Evolutionary conservation across 2,888 invertebrate genomes (phyloP), one percentile per base, ranked within the genome.

Genomic region (Dicyrtoma fusca): DNA sequence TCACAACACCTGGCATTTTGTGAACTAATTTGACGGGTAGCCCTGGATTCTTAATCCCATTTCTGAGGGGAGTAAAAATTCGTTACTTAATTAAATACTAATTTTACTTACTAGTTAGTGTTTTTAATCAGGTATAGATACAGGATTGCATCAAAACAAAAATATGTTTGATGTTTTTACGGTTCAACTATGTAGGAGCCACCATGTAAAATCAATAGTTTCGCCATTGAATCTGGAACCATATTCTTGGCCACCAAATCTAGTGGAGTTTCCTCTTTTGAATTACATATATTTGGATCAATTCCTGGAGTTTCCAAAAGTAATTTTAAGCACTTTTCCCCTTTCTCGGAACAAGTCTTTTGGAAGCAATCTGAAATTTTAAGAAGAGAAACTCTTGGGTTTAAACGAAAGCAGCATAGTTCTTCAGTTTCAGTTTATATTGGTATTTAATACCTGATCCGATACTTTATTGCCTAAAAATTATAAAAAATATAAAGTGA

Each of bases 361-460:
- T 57, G 25, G 44, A 57, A 68, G 19, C 57, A 55, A 14, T 42
- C 68, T 68, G 42, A n/a, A n/a, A n/a, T n/a, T n/a, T n/a, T n/a
- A n/a, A n/a, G n/a, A n/a, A n/a, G n/a, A n/a, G n/a, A n/a, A n/a
- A n/a, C n/a, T n/a, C n/a, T n/a, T n/a, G n/a, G n/a, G n/a, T n/a
- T n/a, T n/a, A n/a, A n/a, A n/a, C n/a, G n/a, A n/a, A n/a, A n/a
- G n/a, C n/a, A n/a, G n/a, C n/a, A n/a, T n/a, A n/a, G n/a, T n/a
- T n/a, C n/a, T n/a, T n/a, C n/a, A n/a, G n/a, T n/a, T n/a, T n/a
- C n/a, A n/a, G n/a, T n/a, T n/a, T n/a, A n/a, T n/a, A n/a, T n/a
- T 19, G 21, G 34, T 34, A 8, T 34, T 34, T 34, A 34, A n/a
- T n/a, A n/a, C n/a, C n/a, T n/a, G n/a, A n/a, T n/a, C n/a, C n/a